Evolutionary conservation across 1,140 invertebrate genomes (phyloP), one percentile per base, ranked within the genome.

Genomic region (Lethocerus indicus): DNA sequence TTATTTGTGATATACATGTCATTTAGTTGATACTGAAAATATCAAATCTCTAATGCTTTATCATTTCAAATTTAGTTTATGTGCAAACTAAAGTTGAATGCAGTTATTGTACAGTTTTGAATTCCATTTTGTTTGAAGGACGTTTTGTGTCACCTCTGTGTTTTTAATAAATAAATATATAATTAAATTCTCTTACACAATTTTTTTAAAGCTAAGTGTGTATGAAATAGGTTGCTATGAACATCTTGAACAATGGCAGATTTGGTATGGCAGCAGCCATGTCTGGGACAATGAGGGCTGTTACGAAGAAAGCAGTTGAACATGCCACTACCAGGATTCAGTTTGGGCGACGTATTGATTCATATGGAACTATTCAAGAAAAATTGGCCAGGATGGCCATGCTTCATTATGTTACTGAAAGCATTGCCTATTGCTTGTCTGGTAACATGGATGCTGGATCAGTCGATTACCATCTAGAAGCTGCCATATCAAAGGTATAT

Each of bases 191-290:
- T n/a, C n/a, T n/a, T n/a, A n/a, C n/a, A n/a, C n/a, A n/a, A n/a
- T n/a, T n/a, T n/a, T n/a, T n/a, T n/a, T n/a, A n/a, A n/a, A n/a
- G n/a, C n/a, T n/a, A n/a, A n/a, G n/a, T n/a, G n/a, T n/a, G n/a
- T n/a, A n/a, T n/a, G n/a, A n/a, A n/a, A n/a, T 49, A 76, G 74
- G 81, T 98, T 51, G 96, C 96, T 6, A 98, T 99, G 90, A 93
- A 93, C 63, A 97, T 99, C 64, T 70, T 99, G 13, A 99, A 99
- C 66, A 98, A 96, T 68, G 96, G 96, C 23, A 72, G 95, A 48
- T 99, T 98, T 71, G 94, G 95, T 52, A 98, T 98, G 92, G 87
- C 83, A 40, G 91, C 91, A 20, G 86, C 82, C 37, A 67, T 97
- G 27, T 75, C 88, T 9, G 95, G 95, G 45, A 95, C 91, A 0